Evolutionary conservation across 2,888 invertebrate species (phyloP), one percentile per base, ranked within the genome.

Genomic region (Hirudinaria manillensis): DNA sequence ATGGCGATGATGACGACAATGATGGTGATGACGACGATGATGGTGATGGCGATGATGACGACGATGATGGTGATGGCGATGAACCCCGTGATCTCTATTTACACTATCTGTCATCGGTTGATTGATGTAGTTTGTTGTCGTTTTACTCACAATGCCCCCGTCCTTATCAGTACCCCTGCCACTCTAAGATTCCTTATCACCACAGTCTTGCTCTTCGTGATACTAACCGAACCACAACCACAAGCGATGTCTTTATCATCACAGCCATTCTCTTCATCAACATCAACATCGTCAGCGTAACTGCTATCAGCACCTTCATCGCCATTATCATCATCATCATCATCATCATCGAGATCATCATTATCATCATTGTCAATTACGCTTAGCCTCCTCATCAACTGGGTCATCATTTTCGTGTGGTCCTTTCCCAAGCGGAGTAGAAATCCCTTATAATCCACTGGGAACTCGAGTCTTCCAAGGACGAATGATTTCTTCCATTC

Each of bases 21-120:
- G 73, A 65, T 38, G 68, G 21, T 74, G 74, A 53, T 74, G 74
- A 53, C 51, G 74, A 68, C 45, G 67, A 53, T 74, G 74, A 29
- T 38, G 74, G n/a, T 51, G 74, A 34, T 67, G 67, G 24, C 45
- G 67, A 34, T 45, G 74, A 34, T 67, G 67, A 24, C 21, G 74
- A 21, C 27, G 74, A 32, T 67, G 67, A 51, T 67, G 66, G 4
- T 67, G 45, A 68, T 74, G 66, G 24, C 24, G 45, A 68, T n/a
- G 67, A n/a, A 16, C 6, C 16, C 13, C 7, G 16, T 67, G 29
- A 29, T 67, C n/a, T 53, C 65, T 10, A 65, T 13, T 65, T 65
- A 24, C 27, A 24, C 27, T 65, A n/a, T 65, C 24, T n/a, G n/a
- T n/a, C n/a, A n/a, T n/a, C n/a, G n/a, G 24, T 13, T 38, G 24